A percentile compares a stretch with the other conserved stretches of the same genome.
Conservation (phyloP, 2,888 invertebrate species). For the Neria commutata region DNA sequence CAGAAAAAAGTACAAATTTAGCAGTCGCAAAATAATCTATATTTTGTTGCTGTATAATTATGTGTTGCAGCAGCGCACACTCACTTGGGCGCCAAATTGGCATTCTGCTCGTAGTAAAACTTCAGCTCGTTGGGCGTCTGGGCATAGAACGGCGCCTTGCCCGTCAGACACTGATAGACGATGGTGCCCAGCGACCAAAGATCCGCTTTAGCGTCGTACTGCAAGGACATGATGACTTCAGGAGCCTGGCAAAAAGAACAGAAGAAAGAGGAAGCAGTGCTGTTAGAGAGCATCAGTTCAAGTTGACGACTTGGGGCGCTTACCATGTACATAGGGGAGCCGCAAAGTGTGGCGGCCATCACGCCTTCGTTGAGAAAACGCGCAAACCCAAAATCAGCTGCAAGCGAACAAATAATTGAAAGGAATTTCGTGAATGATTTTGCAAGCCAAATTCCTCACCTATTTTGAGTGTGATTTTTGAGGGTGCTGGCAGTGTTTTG, state of each 20-base stretch:
- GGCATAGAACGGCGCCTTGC: conserved; percentile 98
- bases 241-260: conserved; percentile 72
- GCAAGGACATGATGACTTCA: conserved; percentile 98
- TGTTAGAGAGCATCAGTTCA: too few species aligned
- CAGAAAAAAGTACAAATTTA: too few species aligned
- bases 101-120: conserved; percentile 95
- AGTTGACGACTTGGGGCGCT: conserved; percentile 37
- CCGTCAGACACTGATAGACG: conserved; percentile 97
- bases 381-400: conserved; percentile 99
- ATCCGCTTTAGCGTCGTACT: conserved; percentile 99
- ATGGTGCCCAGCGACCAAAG: conserved; percentile 99
- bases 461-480: conserved; percentile 92
- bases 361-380: conserved; percentile 97
- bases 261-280: neutral
- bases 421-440: too few species aligned
- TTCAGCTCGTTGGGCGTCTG: conserved; percentile 97
- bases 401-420: conserved; percentile 37
- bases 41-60: too few species aligned
- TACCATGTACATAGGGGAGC: conserved; percentile 99
- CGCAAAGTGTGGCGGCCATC: conserved; percentile 99
- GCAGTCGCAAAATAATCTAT: too few species aligned
- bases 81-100: conserved; percentile 87
- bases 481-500: conserved; percentile 66
- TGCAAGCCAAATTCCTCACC: too few species aligned
- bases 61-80: too few species aligned